Conservation (phyloP, 92 coral and sea anemone species). For the Phenganax subtilis region DNA sequence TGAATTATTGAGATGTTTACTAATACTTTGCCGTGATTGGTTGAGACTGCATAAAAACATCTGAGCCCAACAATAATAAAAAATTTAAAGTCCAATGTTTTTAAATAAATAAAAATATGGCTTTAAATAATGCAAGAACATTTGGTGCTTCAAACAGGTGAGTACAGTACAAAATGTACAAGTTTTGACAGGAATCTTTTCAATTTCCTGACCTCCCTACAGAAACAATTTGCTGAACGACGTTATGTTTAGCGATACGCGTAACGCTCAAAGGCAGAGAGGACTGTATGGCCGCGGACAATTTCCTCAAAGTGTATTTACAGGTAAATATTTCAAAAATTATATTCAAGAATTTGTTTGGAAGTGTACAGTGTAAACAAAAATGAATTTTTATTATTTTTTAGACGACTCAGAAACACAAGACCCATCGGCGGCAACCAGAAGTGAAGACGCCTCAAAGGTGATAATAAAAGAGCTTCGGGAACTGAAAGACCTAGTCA, state of each 20-base stretch:
- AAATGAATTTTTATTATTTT: no score
- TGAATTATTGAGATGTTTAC: background rate
- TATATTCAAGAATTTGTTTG: no score
- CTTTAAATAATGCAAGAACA: background rate
- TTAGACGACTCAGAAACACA: background rate
- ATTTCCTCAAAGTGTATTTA: background rate
- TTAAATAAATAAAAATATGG: background rate
- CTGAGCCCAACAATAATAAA: background rate
- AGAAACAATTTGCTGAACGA: no score
- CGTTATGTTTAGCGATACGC: no score
- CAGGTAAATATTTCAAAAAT: background rate
- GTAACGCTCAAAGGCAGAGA: no score
- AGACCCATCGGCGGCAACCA: background rate
- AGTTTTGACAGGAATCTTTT: background rate
- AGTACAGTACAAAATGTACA: background rate
- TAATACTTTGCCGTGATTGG: constrained; percentile 3
- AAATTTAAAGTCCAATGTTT: background rate
- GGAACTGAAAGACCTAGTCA: background rate
- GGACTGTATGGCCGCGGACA: background rate
- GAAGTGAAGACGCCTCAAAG: background rate
- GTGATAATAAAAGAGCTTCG: background rate
- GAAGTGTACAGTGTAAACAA: no score
- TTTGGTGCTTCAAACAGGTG: background rate
- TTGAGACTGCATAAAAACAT: background rate
- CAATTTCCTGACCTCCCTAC: no score